Conservation (phyloP, 1,140 invertebrate species). For the Ceratosolen solmsi region DNA sequence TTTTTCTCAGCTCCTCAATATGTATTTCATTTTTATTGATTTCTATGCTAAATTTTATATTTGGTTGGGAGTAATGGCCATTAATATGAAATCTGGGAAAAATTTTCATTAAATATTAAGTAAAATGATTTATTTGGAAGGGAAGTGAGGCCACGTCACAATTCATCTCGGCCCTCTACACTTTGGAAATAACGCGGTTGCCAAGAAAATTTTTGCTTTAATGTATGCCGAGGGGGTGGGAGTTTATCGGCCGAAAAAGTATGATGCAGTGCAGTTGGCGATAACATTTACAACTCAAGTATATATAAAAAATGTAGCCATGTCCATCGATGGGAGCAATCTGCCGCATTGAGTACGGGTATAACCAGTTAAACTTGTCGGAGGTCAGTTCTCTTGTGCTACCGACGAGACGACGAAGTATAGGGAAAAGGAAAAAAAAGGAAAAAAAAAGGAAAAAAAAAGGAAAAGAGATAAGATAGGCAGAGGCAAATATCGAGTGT, state of each 20-base stretch:
- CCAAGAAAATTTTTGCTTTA: background rate
- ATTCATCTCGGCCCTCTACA: background rate
- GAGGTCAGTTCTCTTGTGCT: background rate
- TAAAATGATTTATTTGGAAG: background rate
- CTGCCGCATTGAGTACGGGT: background rate
- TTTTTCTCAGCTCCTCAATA: background rate
- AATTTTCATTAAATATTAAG: background rate
- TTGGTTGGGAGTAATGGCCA: background rate
- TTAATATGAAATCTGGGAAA: background rate
- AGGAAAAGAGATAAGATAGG: background rate
- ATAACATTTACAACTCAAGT: conserved; percentile 7
- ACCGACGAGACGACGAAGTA: background rate
- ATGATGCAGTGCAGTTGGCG: background rate
- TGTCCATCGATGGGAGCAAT: background rate
- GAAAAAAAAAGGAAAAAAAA: background rate
- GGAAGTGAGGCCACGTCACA: background rate
- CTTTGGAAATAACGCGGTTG: background rate
- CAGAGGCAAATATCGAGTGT: too few relatives aligned
- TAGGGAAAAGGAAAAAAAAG: background rate
- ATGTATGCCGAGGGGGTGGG: background rate
- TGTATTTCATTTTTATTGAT: background rate
- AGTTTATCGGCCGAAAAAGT: background rate
- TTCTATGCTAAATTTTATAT: background rate
- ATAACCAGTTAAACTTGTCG: background rate
- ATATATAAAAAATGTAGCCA: background rate